These are phyloP conservation scores for Plestiodon gilberti DNA, from an alignment of 2,113 vertebrate species.

Conservation along the genomic window DNA sequence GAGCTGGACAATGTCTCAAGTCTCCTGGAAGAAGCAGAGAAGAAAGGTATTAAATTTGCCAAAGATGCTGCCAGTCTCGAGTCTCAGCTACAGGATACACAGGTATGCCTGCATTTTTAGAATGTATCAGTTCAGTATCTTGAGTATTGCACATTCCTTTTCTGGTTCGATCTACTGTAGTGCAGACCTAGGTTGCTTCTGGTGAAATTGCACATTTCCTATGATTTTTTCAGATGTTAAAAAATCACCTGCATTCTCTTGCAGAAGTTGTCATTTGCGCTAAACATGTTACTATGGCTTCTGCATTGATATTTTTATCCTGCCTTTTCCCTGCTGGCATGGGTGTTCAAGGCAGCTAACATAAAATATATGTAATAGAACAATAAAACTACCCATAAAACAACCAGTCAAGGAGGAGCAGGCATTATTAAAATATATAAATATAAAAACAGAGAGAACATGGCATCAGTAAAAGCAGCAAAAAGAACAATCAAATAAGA, in stretches of 20 bases:
- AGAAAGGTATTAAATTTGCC: slow-evolving; percentile 92
- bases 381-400: too few species aligned
- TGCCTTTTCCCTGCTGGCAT: too few species aligned
- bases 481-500: too few species aligned
- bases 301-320: too few species aligned
- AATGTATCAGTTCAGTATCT: background rate
- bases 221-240: background rate
- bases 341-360: too few species aligned
- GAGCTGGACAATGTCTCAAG: slow-evolving; percentile 92
- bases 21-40: slow-evolving; percentile 94
- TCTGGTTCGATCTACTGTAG: background rate
- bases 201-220: background rate
- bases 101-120: slow-evolving; percentile 75
- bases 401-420: too few species aligned
- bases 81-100: slow-evolving; percentile 93
- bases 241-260: background rate
- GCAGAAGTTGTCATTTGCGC: background rate
- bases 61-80: slow-evolving; percentile 91
- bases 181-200: background rate
- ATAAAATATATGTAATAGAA: too few species aligned
- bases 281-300: too few species aligned
- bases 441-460: too few species aligned
- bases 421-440: too few species aligned
- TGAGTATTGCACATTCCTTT: background rate
- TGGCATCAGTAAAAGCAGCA: too few species aligned